A percentile compares a stretch with the other conserved stretches of the same genome.
Evolutionary conservation across 2,888 invertebrate genomes (phyloP).

Genomic region (Leptinotarsa juncta): DNA sequence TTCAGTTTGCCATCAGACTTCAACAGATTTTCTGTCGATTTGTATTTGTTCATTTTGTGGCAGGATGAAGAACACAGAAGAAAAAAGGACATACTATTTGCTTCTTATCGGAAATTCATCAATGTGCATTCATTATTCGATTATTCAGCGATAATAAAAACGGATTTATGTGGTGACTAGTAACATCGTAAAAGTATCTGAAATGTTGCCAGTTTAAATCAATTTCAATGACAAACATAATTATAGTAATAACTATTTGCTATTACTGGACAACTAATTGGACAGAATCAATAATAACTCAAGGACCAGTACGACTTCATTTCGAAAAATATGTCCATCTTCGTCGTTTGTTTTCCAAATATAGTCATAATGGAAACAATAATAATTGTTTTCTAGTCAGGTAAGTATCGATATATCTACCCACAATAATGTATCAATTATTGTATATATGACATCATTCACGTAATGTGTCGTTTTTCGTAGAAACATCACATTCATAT

Average conservation of each 20-base stretch:
- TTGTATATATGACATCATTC: background rate
- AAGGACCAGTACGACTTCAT: background rate
- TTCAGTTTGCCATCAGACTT: too few species aligned
- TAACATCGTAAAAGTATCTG: background rate
- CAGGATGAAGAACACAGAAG: too few species aligned
- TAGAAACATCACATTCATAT: background rate
- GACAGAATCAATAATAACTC: background rate
- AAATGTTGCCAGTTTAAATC: background rate
- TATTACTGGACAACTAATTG: background rate
- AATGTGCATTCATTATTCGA: background rate
- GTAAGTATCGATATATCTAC: background rate
- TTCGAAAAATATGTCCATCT: background rate
- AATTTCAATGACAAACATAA: background rate
- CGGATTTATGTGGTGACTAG: background rate
- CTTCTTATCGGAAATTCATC: background rate
- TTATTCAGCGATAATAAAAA: background rate
- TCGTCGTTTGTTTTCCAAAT: conserved; percentile 9
- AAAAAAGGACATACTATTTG: too few species aligned
- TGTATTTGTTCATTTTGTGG: too few species aligned
- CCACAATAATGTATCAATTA: conserved; percentile 1
- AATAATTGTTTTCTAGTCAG: background rate
- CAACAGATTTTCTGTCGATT: too few species aligned
- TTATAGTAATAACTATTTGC: background rate
- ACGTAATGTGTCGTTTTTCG: background rate
- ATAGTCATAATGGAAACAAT: conserved; percentile 2